Evolutionary conservation across 2,113 vertebrate species (phyloP).

Genomic region (Spheniscus mendiculus): DNA sequence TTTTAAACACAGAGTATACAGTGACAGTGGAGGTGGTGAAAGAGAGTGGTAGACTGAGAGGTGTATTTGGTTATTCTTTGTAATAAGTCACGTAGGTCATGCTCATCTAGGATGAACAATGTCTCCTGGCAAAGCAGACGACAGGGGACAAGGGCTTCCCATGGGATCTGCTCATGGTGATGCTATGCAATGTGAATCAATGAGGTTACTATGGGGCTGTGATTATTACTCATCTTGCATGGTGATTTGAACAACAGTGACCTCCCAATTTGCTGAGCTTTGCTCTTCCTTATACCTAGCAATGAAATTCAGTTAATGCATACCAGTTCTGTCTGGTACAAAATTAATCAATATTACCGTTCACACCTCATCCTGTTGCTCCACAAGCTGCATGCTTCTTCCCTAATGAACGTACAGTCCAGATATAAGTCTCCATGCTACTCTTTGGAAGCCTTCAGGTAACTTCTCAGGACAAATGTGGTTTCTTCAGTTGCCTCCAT

Average conservation of each 20-base stretch:
- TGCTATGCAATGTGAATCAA: not conserved
- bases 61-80: slow-evolving; percentile 26
- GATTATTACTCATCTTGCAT: not conserved
- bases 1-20: not conserved
- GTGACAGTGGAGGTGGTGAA: slow-evolving; percentile 36
- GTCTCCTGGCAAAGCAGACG: not conserved
- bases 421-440: not conserved
- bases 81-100: not conserved
- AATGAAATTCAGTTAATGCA: not conserved
- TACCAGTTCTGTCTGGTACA: not conserved
- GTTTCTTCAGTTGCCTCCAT: not conserved
- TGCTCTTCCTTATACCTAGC: not conserved
- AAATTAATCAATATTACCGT: not conserved
- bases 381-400: not conserved
- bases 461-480: not conserved
- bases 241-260: not conserved
- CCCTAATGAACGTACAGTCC: rapidly evolving
- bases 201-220: not conserved
- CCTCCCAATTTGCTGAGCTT: not conserved
- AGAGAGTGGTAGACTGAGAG: not conserved
- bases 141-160: not conserved
- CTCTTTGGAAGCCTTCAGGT: not conserved
- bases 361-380: not conserved
- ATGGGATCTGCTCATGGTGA: not conserved
- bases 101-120: not conserved